Base-by-base conservation (phyloP, 2,113 vertebrate genomes). In the Salvelinus alpinus region DNA sequence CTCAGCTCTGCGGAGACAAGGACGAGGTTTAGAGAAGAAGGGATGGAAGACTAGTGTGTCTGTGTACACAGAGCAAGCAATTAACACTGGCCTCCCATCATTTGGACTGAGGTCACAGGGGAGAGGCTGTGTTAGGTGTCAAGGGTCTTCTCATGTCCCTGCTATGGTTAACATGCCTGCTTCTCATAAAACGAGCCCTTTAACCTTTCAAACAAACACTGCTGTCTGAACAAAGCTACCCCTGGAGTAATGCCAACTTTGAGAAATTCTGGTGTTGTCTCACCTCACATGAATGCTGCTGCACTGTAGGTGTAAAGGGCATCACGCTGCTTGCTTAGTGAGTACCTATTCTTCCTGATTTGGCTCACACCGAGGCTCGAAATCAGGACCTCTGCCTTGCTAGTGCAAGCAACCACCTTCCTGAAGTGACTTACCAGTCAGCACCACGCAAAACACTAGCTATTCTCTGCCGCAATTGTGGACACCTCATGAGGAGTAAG, bases 101-200 rank as follows among this genome's bases (percentile, higher is more conserved):
- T 25, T 78, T 69, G 44, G 59, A 65, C 62, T 65, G 62, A 70
- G 64, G 75, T 76, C 22, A 5, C 47, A 64, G 5, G 64, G 73
- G 60, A 67, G 59, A 8, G 12, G 71, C 51, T 12, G 18, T 60
- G 74, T 25, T 25, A 66, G 27, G 31, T 20, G 47, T 67, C 47
- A 76, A 9, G 9, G 69, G 71, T 71, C 73, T 48, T 1, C 82
- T 29, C 54, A 25, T 25, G 70, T 66, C 47, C 18, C 13, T 51
- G 68, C 64, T 65, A 34, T 78, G 76, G 78, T 76, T 78, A 64
- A 71, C 64, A 79, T 78, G 22, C 25, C 14, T 83, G 62, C 68
- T n/a, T 66, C 57, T 34, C 71, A 71, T 71, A 25, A 78, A 44
- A 70, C 27, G 14, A 27, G 22, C 22, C 12, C 70, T 74, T 57